Conservation (phyloP, 2,797 vertebrate genomes). For the Vultur gryphus region DNA sequence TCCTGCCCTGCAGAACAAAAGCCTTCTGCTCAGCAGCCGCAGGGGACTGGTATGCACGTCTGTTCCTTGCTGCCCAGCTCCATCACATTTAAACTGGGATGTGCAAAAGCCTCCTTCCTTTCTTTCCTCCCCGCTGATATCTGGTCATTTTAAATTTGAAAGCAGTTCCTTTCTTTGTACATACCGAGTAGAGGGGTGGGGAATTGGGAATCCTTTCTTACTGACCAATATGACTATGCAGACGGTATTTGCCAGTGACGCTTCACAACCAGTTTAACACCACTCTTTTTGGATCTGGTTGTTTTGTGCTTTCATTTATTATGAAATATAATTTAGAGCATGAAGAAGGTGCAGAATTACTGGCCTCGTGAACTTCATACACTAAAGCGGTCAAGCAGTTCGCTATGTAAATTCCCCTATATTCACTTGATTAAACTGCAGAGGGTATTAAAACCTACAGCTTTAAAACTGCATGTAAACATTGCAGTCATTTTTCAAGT, state of each 20-base stretch:
- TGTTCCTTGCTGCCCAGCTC: neutral
- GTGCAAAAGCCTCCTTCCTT: neutral
- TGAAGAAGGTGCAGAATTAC: neutral
- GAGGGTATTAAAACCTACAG: neutral
- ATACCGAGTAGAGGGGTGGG: neutral
- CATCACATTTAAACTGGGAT: neutral
- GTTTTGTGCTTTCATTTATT: neutral
- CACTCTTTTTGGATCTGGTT: neutral
- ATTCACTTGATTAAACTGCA: neutral
- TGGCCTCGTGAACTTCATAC: neutral
- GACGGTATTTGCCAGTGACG: neutral
- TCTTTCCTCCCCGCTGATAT: neutral
- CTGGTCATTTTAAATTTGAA: neutral
- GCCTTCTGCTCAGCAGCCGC: neutral
- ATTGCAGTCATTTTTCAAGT: neutral
- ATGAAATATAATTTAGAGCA: neutral
- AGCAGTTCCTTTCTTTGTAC: neutral
- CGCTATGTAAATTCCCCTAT: neutral
- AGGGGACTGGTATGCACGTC: neutral
- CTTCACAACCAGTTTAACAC: neutral
- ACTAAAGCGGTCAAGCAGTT: neutral
- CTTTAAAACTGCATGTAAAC: neutral
- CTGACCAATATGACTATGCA: neutral
- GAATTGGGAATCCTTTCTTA: neutral
- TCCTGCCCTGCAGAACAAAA: conserved; percentile 21